These are phyloP conservation scores for Brachyrhaphis roseni DNA, from an alignment of 2,797 vertebrate species.

Conservation along the genomic window DNA sequence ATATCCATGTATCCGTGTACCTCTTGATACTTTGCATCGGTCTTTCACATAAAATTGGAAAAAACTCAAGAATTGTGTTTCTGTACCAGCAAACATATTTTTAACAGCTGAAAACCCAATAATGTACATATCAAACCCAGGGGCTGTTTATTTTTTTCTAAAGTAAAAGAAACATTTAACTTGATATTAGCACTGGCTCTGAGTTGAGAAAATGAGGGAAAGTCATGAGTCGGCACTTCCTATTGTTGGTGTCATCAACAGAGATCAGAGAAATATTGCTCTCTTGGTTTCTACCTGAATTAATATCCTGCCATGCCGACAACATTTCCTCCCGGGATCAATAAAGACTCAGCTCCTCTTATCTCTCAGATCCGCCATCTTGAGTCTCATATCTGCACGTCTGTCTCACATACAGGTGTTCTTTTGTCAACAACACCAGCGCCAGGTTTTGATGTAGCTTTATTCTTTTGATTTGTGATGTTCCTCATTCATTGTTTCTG, in stretches of 20 bases:
- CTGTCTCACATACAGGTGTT: conserved; percentile 32
- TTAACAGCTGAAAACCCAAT: conserved; percentile 30
- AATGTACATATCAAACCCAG: not conserved
- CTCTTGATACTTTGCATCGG: not conserved
- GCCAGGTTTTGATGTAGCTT: not conserved
- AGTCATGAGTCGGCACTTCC: conserved; percentile 13
- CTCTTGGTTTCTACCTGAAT: conserved; percentile 35
- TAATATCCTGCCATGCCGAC: conserved; percentile 64
- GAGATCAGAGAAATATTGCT: conserved; percentile 25
- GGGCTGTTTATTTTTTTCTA: conserved; percentile 34
- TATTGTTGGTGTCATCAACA: conserved; percentile 2
- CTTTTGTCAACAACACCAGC: conserved; percentile 33
- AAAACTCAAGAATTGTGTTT: conserved; percentile 1
- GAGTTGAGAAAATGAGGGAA: conserved; percentile 22
- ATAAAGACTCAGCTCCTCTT: conserved; percentile 57
- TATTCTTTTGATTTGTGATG: conserved; percentile 7
- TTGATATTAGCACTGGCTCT: conserved; percentile 24
- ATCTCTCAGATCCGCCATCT: conserved; percentile 54
- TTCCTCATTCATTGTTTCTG: not conserved
- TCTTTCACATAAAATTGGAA: not conserved
- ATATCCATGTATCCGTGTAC: not conserved
- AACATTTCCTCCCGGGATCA: conserved; percentile 54
- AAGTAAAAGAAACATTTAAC: conserved; percentile 13
- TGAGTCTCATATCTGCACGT: conserved; percentile 48
- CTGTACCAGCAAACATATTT: conserved; percentile 45